Evolutionary conservation across 2,113 vertebrate species (phyloP), one percentile per base, ranked within the genome.

Genomic region (Stercorarius parasiticus): DNA sequence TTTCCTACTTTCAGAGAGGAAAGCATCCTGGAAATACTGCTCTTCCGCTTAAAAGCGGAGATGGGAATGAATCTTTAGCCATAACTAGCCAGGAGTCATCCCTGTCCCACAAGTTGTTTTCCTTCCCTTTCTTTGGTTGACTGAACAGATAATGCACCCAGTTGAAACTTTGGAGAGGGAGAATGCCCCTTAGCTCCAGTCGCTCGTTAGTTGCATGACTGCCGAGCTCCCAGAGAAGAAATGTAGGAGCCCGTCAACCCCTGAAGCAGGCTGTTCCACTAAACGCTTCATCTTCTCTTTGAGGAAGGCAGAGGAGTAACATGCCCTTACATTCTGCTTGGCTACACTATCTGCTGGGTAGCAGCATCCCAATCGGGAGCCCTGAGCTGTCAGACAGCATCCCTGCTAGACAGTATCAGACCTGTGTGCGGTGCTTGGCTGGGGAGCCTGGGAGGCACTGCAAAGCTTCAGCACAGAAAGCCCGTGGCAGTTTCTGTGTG

Each of bases 91-190:
- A 49, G 86, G 83, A 89, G 72, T 58, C 36, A 59, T 94, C 52
- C 49, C 42, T 96, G 97, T 97, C 94, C 98, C 92, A 97, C 97
- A 98, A 98, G 97, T 98, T 98, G 97, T 97, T 95, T 96, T 90
- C 80, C 50, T 90, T 76, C 91, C 25, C 45, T 38, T 56, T 45
- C 70, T 82, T 49, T 65, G 92, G 30, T 78, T 95, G 84, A 38
- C 88, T 90, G 49, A 61, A 91, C 64, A 80, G 84, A 82, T 89
- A 95, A 95, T 43, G 86, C 70, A 95, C 77, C 64, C 47, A 67
- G 91, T 55, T 88, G 95, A 98, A 98, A 98, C 97, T 98, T 98
- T 25, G 7, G 62, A 82, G 71, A 55, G 40, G 89, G 38, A 88
- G 82, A 82, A 90, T 95, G 38, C 73, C 66, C 87, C 49, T 76